Conservation (phyloP, 2,797 vertebrate genomes). For the Chaetophractus vellerosus region DNA sequence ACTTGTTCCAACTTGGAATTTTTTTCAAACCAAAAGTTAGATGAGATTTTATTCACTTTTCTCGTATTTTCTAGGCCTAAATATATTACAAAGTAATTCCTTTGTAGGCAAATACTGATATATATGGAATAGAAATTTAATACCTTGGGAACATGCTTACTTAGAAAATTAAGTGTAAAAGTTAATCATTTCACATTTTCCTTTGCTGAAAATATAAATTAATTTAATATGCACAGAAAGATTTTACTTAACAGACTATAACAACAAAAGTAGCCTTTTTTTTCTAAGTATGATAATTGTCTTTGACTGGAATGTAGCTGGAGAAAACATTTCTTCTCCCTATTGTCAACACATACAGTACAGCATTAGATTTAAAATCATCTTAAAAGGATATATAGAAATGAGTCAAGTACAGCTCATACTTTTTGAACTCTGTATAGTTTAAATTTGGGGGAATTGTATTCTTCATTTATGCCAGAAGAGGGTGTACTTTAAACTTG, state of each 20-base stretch:
- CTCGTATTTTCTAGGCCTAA: not conserved
- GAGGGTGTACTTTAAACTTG: slow-evolving; percentile 66
- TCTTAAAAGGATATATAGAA: slow-evolving; percentile 48
- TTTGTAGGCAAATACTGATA: not conserved
- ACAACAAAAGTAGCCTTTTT: not conserved
- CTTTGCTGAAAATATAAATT: slow-evolving; percentile 72
- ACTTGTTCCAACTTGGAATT: slow-evolving; percentile 35
- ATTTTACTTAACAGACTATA: slow-evolving; percentile 28
- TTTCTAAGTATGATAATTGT: not conserved
- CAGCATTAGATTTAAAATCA: slow-evolving; percentile 52
- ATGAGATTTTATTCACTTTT: slow-evolving; percentile 1
- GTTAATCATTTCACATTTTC: slow-evolving; percentile 27
- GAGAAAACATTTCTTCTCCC: slow-evolving; percentile 28
- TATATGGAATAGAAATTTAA: slow-evolving; percentile 8
- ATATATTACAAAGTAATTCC: slow-evolving; percentile 3
- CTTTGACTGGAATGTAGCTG: slow-evolving; percentile 60
- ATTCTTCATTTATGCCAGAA: slow-evolving; percentile 65
- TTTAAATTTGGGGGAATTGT: slow-evolving; percentile 19
- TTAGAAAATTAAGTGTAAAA: slow-evolving; percentile 52
- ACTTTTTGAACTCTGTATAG: slow-evolving; percentile 18
- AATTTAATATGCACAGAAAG: slow-evolving; percentile 53
- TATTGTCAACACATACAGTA: not conserved
- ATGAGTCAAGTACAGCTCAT: not conserved
- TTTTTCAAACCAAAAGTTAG: slow-evolving; percentile 24
- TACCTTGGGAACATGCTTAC: not conserved